phyloP scores from a whole-genome alignment of 2,113 vertebrate genomes.

The Pithys albifrons region DNA sequence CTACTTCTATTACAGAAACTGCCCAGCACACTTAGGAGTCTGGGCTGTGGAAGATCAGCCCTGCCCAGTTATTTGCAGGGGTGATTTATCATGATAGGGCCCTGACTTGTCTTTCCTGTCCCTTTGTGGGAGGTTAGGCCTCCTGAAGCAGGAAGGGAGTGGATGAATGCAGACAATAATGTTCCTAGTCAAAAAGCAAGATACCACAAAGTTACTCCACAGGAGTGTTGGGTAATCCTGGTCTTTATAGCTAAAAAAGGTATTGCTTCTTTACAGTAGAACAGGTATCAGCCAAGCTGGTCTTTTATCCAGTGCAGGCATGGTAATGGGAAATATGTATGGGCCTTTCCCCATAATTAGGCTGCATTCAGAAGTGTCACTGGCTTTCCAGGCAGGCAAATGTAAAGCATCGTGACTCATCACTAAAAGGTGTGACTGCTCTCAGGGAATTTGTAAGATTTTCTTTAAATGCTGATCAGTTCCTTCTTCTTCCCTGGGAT shows the following conservation, averaged over 20 bases:
- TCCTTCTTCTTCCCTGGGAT: not conserved
- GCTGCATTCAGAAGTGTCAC: not conserved
- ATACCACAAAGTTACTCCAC: not conserved
- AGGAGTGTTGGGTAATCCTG: not conserved
- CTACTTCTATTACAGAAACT: not conserved
- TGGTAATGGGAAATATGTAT: not conserved
- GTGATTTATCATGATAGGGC: not conserved
- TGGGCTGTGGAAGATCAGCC: not conserved
- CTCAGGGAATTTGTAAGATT: not conserved
- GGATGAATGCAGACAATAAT: not conserved
- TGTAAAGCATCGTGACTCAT: not conserved
- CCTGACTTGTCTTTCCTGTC: not conserved
- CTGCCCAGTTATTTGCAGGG: not conserved
- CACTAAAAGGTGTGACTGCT: not conserved
- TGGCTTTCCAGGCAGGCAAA: constrained; percentile 8
- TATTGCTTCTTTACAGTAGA: not conserved
- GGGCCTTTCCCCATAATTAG: not conserved
- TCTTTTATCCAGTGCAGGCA: not conserved
- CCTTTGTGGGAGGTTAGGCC: not conserved
- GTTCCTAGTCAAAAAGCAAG: not conserved
- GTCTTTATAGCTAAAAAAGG: not conserved
- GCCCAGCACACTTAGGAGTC: not conserved
- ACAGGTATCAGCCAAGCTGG: not conserved
- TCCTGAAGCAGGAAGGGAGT: not conserved
- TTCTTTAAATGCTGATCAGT: not conserved